phyloP scores from a whole-genome alignment of 2,797 vertebrate species.

The Merluccius polli region DNA sequence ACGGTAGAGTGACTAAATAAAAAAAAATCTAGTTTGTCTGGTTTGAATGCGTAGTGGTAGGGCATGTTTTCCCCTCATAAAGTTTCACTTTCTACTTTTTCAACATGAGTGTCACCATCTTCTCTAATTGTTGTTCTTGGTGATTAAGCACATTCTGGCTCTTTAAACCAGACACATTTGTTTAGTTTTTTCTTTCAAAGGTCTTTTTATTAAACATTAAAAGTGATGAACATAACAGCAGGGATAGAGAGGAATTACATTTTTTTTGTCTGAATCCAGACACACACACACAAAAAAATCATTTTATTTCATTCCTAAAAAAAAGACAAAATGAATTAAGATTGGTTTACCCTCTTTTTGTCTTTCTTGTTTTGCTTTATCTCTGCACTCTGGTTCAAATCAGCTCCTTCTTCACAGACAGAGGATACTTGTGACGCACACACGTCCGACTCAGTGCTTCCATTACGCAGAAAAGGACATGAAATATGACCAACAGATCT shows the following conservation, averaged over 20 bases:
- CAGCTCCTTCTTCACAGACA: slow-evolving; percentile 28
- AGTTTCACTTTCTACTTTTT: neutral
- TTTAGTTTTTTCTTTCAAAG: neutral
- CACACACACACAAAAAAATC: no score
- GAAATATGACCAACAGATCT: slow-evolving; percentile 64
- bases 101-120: neutral
- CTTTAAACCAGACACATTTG: neutral
- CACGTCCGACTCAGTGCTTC: slow-evolving; percentile 56
- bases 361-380: neutral
- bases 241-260: no score
- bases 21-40: no score
- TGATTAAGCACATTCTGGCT: neutral
- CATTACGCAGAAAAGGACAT: slow-evolving; percentile 68
- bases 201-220: neutral
- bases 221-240: no score
- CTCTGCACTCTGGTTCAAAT: slow-evolving; percentile 17
- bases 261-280: no score
- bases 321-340: neutral
- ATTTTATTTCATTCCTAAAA: neutral
- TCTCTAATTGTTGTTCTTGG: neutral
- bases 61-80: neutral
- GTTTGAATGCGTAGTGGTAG: no score
- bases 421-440: slow-evolving; percentile 62
- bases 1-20: neutral
- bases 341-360: neutral